Percentiles rank a stretch among this genome's conserved stretches.
These are phyloP conservation scores for Salvelinus sp. DNA, from an alignment of 2,113 vertebrate genomes.

Conservation along the genomic window DNA sequence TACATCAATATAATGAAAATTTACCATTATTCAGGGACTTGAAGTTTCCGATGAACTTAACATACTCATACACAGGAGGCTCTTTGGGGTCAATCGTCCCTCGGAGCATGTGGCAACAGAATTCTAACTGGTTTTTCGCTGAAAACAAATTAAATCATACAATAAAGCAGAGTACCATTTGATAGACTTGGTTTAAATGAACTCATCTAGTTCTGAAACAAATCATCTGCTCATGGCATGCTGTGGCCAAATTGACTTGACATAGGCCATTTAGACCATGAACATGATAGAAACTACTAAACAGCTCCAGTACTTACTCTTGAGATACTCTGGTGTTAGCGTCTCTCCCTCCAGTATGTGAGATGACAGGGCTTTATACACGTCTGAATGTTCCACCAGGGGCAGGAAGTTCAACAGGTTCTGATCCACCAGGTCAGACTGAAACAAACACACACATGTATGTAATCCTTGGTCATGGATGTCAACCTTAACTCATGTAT, in stretches of 20 bases:
- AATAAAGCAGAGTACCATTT: neutral
- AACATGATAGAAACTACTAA: no score
- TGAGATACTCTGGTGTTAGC: conserved; percentile 89
- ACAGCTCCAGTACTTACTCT: conserved; percentile 81
- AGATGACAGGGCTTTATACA: conserved; percentile 93
- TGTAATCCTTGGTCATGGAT: neutral
- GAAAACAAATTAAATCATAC: conserved; percentile 43
- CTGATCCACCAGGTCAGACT: conserved; percentile 99
- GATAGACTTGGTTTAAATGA: neutral
- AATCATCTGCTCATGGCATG: no score
- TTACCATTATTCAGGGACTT: conserved; percentile 94
- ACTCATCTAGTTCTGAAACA: neutral
- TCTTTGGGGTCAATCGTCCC: conserved; percentile 93
- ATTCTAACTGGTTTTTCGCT: conserved; percentile 98
- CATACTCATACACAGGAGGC: conserved; percentile 92
- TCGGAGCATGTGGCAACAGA: conserved; percentile 98
- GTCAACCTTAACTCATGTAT: neutral
- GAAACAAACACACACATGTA: conserved; percentile 53
- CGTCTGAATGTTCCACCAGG: conserved; percentile 89
- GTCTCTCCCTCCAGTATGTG: conserved; percentile 89
- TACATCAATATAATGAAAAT: conserved; percentile 36
- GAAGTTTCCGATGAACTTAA: conserved; percentile 98
- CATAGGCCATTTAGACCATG: neutral
- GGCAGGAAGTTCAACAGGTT: conserved; percentile 98
- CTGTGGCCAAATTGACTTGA: no score